These are phyloP conservation scores for Phalangium opilio DNA, from an alignment of 2,888 invertebrate species.

Conservation along the genomic window DNA sequence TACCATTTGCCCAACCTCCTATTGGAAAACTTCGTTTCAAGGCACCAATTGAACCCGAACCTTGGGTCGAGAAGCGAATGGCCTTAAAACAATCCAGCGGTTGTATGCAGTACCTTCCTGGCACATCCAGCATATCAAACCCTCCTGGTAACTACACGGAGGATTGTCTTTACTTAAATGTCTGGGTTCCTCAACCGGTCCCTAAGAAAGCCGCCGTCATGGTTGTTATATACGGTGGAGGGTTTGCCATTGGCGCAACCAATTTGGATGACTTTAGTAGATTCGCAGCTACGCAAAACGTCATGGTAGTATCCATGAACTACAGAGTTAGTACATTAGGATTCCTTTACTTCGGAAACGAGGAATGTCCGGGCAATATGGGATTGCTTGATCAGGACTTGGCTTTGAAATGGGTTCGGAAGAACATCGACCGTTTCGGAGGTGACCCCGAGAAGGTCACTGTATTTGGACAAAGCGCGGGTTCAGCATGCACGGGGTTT, in stretches of 20 bases:
- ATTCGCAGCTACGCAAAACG: slow-evolving; percentile 9
- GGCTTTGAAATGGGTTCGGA: slow-evolving; percentile 13
- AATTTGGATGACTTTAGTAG: slow-evolving; percentile 8
- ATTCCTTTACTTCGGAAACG: slow-evolving; percentile 10
- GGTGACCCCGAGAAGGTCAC: slow-evolving; percentile 12
- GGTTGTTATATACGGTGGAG: slow-evolving; percentile 15
- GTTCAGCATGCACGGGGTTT: slow-evolving; percentile 6
- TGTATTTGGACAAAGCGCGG: slow-evolving; percentile 15
- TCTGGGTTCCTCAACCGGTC: slow-evolving; percentile 15
- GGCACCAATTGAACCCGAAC: slow-evolving; percentile 9
- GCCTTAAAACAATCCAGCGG: slow-evolving; percentile 7
- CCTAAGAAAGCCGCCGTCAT: slow-evolving; percentile 8
- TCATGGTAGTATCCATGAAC: slow-evolving; percentile 13
- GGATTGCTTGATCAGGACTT: slow-evolving; percentile 14
- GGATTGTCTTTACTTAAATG: slow-evolving; percentile 17
- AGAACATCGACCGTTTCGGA: slow-evolving; percentile 9
- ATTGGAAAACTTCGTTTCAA: slow-evolving; percentile 24
- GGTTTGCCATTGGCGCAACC: slow-evolving; percentile 8
- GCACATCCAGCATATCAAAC: slow-evolving; percentile 4
- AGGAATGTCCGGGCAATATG: slow-evolving; percentile 14
- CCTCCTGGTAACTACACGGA: slow-evolving; percentile 14
- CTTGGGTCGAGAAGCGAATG: slow-evolving; percentile 12
- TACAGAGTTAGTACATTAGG: slow-evolving; percentile 15
- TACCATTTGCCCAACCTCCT: slow-evolving; percentile 34
- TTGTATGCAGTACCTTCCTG: slow-evolving; percentile 10